phyloP scores from a whole-genome alignment of 2,888 invertebrate genomes.

The Cryptocephalus moraei region DNA sequence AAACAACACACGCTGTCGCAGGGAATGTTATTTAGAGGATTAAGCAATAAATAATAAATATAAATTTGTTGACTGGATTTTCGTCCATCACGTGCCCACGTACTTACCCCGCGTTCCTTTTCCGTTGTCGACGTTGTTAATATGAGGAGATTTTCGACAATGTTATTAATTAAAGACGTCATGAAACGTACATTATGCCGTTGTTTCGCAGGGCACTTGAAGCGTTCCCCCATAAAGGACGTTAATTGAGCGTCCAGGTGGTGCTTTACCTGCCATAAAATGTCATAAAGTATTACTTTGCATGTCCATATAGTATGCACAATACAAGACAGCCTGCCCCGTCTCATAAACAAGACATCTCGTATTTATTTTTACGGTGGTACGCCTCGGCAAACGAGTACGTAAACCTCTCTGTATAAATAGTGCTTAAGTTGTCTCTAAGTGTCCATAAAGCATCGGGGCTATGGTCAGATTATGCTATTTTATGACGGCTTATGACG shows the following conservation, averaged over 20 bases:
- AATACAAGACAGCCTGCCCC: conserved; percentile 26
- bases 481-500: conserved; percentile 14
- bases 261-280: conserved; percentile 26
- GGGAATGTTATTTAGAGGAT: no score
- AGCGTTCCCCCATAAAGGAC: conserved; percentile 8
- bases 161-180: no score
- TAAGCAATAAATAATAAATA: no score
- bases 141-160: no score
- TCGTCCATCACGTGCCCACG: no score
- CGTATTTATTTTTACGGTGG: conserved; percentile 19
- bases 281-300: conserved; percentile 29
- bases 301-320: conserved; percentile 29
- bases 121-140: no score
- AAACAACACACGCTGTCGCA: no score
- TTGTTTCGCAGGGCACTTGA: background rate
- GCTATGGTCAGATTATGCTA: conserved; percentile 18
- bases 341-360: conserved; percentile 31
- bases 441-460: conserved; percentile 26
- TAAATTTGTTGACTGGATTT: no score
- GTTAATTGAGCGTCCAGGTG: conserved; percentile 26
- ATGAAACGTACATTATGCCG: no score
- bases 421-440: conserved; percentile 25
- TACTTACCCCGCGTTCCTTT: no score
- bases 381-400: conserved; percentile 21
- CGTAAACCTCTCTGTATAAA: conserved; percentile 26